Base-by-base conservation (phyloP, 2,888 invertebrate species). In the Arctia plantaginis region DNA sequence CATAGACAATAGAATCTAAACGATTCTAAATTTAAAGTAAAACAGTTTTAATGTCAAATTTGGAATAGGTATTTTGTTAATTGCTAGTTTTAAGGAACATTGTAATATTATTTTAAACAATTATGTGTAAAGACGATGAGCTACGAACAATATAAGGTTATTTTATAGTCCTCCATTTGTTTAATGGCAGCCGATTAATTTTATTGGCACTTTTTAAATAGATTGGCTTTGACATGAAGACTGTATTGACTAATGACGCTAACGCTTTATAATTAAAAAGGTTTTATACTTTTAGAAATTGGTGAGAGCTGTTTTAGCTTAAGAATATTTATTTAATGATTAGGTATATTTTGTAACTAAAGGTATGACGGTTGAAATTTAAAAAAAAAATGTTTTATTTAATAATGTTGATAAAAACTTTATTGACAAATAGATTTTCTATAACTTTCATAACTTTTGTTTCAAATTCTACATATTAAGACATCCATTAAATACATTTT, bases 181-280 rank as follows among this genome's bases (percentile, higher is more conserved):
- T 70, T 76, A 75, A 83, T 66, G 55, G 65, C 69, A 33, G 66
- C 51, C 70, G 66, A 74, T 79, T 73, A 73, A 51, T 66, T 79
- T 83, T 74, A 77, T 83, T 68, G 71, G n/a, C 51, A 71, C 33
- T 82, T 82, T 82, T 80, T 76, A 74, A 81, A 76, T 72, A 18
- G 67, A 76, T 81, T 77, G 77, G 66, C 65, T 75, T 68, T 73
- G 39, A 67, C 51, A 55, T 27, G 41, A 66, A 64, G 10, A 41
- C 18, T 66, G 35, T 39, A 44, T 72, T 30, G 70, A 66, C 55
- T n/a, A 30, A 39, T 69, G 15, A 72, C 33, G 23, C 33, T 47
- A 67, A 67, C 44, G 47, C 6, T 30, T 27, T 67, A 13, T 47
- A 33, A 30, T 67, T 67, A 23, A 62, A 30, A 62, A 59, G 3